These are phyloP conservation scores for Hemiprocne comata DNA, from an alignment of 2,113 vertebrate genomes.

Conservation along the genomic window DNA sequence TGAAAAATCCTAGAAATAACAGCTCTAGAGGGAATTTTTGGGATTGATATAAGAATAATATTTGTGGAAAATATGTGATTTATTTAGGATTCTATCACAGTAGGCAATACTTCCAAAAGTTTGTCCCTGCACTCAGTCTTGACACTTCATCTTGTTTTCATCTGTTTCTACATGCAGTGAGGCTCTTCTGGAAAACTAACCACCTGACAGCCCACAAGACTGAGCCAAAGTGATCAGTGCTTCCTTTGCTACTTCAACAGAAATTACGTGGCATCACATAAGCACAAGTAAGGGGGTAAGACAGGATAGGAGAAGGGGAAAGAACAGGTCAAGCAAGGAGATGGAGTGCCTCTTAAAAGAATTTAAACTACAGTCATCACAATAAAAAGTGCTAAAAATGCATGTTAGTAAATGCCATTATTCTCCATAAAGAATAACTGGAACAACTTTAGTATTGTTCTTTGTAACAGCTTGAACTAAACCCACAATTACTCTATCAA, in stretches of 20 bases:
- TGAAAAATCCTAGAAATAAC: not conserved
- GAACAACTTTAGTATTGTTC: not conserved
- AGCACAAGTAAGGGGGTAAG: not conserved
- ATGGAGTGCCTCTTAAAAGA: not conserved
- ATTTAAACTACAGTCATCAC: not conserved
- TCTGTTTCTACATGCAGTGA: not conserved
- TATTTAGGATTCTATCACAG: not conserved
- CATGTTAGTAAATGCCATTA: not conserved
- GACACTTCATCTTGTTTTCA: not conserved
- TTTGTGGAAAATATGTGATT: not conserved
- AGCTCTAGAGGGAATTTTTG: not conserved
- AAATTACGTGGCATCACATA: not conserved
- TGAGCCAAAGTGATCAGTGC: rapidly evolving
- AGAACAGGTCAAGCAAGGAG: not conserved
- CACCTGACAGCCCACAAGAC: not conserved
- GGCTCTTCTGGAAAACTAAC: not conserved
- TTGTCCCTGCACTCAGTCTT: not conserved
- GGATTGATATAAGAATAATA: not conserved
- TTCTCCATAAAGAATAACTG: not conserved
- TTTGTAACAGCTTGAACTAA: not conserved
- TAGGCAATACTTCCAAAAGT: not conserved
- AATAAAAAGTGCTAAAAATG: not conserved
- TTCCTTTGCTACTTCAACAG: not conserved
- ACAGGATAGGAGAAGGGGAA: not conserved
- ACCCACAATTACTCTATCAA: not conserved